These are phyloP conservation scores for Apocrypta bakeri DNA, from an alignment of 1,140 invertebrate species.

Conservation along the genomic window DNA sequence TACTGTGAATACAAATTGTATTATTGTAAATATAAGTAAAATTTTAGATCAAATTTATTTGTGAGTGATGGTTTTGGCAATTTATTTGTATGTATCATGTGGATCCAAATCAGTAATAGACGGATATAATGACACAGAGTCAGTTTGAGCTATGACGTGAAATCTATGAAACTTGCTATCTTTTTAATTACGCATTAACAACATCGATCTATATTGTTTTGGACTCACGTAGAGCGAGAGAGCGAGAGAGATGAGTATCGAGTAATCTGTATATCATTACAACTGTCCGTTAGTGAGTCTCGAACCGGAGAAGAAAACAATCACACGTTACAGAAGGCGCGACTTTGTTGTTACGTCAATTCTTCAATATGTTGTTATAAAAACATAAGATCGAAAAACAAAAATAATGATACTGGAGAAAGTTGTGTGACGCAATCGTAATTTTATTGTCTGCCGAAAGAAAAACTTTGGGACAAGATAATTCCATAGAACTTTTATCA, in stretches of 20 bases:
- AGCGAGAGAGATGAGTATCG: slow-evolving; percentile 19
- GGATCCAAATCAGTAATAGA: slow-evolving; percentile 20
- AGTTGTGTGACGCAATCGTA: slow-evolving; percentile 37
- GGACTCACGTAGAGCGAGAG: slow-evolving; percentile 34
- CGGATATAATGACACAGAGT: slow-evolving; percentile 1
- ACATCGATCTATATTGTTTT: slow-evolving; percentile 60
- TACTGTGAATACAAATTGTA: slow-evolving; percentile 56
- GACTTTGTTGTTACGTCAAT: slow-evolving; percentile 30
- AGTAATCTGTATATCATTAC: slow-evolving; percentile 27
- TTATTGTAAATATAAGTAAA: slow-evolving; percentile 64
- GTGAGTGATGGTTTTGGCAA: slow-evolving; percentile 47
- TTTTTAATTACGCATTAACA: slow-evolving; percentile 59
- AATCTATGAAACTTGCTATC: slow-evolving; percentile 63
- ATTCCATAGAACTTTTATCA: slow-evolving; percentile 59
- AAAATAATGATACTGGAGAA: slow-evolving; percentile 28
- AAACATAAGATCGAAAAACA: slow-evolving; percentile 32
- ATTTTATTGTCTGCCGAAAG: slow-evolving; percentile 37
- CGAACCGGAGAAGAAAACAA: slow-evolving; percentile 32
- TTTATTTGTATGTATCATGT: background rate
- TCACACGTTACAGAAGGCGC: slow-evolving; percentile 32
- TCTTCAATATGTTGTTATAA: slow-evolving; percentile 51
- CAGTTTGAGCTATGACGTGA: slow-evolving; percentile 67
- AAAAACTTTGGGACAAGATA: slow-evolving; percentile 51
- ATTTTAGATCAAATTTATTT: slow-evolving; percentile 60
- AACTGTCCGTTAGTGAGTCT: slow-evolving; percentile 36